Base-by-base conservation (phyloP, 2,888 invertebrate genomes). In the Trissolcus brochymenae region DNA sequence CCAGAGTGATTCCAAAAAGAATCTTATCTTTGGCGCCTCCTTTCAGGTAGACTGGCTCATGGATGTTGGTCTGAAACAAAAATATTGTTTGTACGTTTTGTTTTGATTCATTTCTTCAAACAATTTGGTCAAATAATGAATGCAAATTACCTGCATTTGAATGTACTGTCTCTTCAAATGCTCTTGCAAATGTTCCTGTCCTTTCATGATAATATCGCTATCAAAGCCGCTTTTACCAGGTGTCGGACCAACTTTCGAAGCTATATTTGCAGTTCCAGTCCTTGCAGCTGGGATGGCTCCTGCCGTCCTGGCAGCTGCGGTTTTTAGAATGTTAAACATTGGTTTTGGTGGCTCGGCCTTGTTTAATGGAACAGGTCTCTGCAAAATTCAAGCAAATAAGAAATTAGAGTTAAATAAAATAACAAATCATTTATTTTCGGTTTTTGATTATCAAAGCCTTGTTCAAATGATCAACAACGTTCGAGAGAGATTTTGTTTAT, bases 341-440 rank as follows among this genome's bases (percentile, higher is more conserved):
- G 79, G 73, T 64, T 72, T 72, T 35, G 81, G 80, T 57, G 76
- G 57, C 21, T 82, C 82, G 6, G 55, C 57, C 19, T 56, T 79
- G n/a, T 11, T 35, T 11, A 61, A 19, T 13, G 61, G 61, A 61
- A 35, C 14, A 35, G 61, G 51, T 16, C 7, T 29, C 61, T 61
- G 43, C 7, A 35, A 35, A 35, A 35, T 9, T 35, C 9, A 35
- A 35, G 11, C 9, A 35, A 35, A 11, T 6, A 35, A 35, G 35
- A 25, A 25, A 25, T 25, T 25, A 25, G 25, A 25, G 6, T 4
- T 2, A 25, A 25, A 25, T 25, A 25, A 25, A 3, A 0, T 25
- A 6, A 9, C 9, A 35, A 35, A 35, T 35, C 35, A 11, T 7
- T 9, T 35, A 11, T 35, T 35, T 35, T 9, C 7, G 11, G 2